Percentiles rank a stretch among this genome's conserved stretches.
phyloP scores from a whole-genome alignment of 1,140 invertebrate species.

The Drosophila prosaltans region DNA sequence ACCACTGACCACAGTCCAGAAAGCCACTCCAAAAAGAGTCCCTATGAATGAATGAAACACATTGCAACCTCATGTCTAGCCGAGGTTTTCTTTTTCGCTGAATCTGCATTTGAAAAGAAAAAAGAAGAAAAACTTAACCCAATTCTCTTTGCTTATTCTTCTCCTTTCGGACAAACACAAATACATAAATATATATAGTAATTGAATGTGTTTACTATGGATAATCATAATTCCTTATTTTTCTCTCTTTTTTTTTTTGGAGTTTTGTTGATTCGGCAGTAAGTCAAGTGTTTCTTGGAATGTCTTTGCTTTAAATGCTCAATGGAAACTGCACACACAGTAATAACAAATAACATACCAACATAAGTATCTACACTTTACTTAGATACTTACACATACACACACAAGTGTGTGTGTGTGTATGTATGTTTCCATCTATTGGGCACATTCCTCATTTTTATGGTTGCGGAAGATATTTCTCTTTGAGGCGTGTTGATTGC shows the following conservation, averaged over 20 bases:
- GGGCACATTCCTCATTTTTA: constrained; percentile 29
- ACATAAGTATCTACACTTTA: constrained; percentile 7
- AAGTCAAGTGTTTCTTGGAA: constrained; percentile 69
- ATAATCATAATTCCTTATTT: background rate
- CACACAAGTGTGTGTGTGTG: background rate
- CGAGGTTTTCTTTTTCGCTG: constrained; percentile 44
- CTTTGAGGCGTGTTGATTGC: constrained; percentile 48
- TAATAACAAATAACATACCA: constrained; percentile 12
- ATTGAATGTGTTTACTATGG: constrained; percentile 57
- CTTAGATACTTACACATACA: constrained; percentile 22
- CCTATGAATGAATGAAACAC: constrained; percentile 43
- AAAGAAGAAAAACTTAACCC: constrained; percentile 42
- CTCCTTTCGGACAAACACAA: constrained; percentile 41
- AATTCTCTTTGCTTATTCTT: constrained; percentile 40
- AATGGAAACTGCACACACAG: constrained; percentile 24
- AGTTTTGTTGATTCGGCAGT: constrained; percentile 17
- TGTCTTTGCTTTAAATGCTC: constrained; percentile 33
- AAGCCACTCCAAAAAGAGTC: background rate
- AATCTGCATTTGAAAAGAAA: constrained; percentile 29
- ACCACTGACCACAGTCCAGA: constrained; percentile 40
- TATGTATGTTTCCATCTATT: constrained; percentile 24
- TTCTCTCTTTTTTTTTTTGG: constrained; percentile 12
- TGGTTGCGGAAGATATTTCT: constrained; percentile 22
- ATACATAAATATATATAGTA: constrained; percentile 42
- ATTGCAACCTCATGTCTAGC: constrained; percentile 64